Percentiles rank a stretch among this genome's conserved stretches.
These are phyloP conservation scores for Antheraea assamensis DNA, from an alignment of 2,888 invertebrate species.

Conservation along the genomic window DNA sequence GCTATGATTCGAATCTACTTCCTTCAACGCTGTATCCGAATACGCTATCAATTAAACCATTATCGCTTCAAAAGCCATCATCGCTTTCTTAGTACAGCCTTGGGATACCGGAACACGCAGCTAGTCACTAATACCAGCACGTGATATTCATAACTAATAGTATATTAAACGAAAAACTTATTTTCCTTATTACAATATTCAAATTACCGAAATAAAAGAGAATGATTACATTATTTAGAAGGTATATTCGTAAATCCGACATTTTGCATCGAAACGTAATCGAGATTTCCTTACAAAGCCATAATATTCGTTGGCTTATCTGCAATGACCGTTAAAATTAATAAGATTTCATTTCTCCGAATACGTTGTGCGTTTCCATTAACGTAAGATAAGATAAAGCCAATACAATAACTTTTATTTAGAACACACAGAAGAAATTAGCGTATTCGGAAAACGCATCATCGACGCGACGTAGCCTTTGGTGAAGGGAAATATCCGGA, in stretches of 20 bases:
- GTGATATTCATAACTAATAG: too few relatives aligned
- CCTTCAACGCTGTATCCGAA: too few relatives aligned
- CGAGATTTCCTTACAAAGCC: not conserved
- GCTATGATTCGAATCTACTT: too few relatives aligned
- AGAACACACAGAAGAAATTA: too few relatives aligned
- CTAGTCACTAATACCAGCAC: too few relatives aligned
- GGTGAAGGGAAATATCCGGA: too few relatives aligned
- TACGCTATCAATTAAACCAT: too few relatives aligned
- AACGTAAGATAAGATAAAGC: not conserved
- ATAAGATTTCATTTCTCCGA: conserved; percentile 32
- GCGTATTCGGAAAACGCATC: too few relatives aligned
- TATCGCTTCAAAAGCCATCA: too few relatives aligned
- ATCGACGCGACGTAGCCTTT: too few relatives aligned
- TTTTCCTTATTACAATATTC: not conserved
- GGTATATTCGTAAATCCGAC: not conserved
- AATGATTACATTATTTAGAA: not conserved
- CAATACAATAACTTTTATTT: not conserved
- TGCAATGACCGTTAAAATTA: conserved; percentile 28
- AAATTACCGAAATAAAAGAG: not conserved
- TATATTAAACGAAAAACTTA: not conserved
- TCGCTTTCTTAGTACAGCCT: too few relatives aligned
- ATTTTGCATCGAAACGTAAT: not conserved
- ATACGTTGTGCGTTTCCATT: conserved; percentile 23
- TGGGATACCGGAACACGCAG: too few relatives aligned
- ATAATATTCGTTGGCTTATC: conserved; percentile 28